Evolutionary conservation across 2,797 vertebrate genomes (phyloP).

Genomic region (Tenualosa ilisha): DNA sequence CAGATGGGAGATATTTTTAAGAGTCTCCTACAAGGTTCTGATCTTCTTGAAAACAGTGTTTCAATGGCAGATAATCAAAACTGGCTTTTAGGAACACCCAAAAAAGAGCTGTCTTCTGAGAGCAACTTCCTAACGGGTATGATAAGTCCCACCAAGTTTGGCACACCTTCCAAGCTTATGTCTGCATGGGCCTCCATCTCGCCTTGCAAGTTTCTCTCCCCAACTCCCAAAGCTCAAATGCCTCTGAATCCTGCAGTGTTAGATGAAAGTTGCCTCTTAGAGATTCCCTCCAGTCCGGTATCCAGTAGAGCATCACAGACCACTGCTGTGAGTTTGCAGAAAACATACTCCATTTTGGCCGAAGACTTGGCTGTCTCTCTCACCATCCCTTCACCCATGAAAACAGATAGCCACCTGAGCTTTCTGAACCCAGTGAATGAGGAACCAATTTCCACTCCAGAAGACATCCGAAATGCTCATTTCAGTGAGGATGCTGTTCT

Average conservation of each 20-base stretch:
- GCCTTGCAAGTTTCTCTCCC: constrained; percentile 74
- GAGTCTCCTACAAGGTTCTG: constrained; percentile 90
- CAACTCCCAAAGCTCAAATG: constrained; percentile 68
- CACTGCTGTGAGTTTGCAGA: constrained; percentile 51
- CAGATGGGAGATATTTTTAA: constrained; percentile 99
- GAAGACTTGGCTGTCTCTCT: constrained; percentile 97
- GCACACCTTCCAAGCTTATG: constrained; percentile 74
- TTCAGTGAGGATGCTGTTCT: constrained; percentile 89
- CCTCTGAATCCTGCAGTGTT: constrained; percentile 84
- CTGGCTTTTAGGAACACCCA: constrained; percentile 72
- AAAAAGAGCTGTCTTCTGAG: constrained; percentile 63
- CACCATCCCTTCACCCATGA: constrained; percentile 94
- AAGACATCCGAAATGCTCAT: constrained; percentile 87
- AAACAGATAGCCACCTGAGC: constrained; percentile 94
- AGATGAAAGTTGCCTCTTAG: constrained; percentile 94
- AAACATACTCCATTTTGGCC: constrained; percentile 84
- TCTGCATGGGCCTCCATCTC: constrained; percentile 78
- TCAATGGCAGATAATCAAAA: constrained; percentile 59
- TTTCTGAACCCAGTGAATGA: constrained; percentile 83
- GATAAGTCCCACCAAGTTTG: constrained; percentile 65
- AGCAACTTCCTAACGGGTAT: constrained; percentile 64
- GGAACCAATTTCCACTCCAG: constrained; percentile 73
- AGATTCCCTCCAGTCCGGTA: constrained; percentile 76
- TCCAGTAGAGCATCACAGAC: constrained; percentile 63
- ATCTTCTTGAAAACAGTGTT: constrained; percentile 79